Conservation (phyloP, 1,140 invertebrate genomes). For the Caenorhabditis latens region DNA sequence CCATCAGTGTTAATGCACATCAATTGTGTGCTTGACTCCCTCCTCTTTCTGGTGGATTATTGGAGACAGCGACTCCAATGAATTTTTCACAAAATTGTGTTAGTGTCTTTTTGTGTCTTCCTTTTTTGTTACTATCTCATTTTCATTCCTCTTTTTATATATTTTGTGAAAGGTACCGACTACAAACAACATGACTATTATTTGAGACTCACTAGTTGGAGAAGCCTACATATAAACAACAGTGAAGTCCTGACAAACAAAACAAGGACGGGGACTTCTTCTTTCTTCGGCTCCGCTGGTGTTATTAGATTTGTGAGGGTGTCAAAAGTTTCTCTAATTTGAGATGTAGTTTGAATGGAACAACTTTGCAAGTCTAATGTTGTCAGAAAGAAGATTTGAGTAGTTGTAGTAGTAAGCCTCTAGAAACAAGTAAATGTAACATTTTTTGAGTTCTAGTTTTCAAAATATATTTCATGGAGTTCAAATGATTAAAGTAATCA, state of each 20-base stretch:
- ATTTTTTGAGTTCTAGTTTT: no score
- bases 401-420: no score
- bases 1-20: conserved; percentile 36
- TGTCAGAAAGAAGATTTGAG: no score
- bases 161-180: background rate
- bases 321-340: conserved; percentile 16
- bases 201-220: background rate
- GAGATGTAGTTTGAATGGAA: background rate
- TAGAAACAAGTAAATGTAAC: no score
- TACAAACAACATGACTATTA: background rate
- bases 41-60: background rate
- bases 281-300: background rate
- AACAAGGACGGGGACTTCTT: background rate
- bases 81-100: conserved; percentile 34
- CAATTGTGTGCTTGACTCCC: background rate
- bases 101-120: background rate
- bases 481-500: no score
- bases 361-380: background rate
- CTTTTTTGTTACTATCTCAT: background rate
- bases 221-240: conserved; percentile 35
- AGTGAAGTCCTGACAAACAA: conserved; percentile 21
- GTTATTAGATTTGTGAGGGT: conserved; percentile 34
- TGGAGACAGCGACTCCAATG: background rate
- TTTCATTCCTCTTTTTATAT: background rate
- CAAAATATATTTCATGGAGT: no score